Percentiles rank a stretch among this genome's conserved stretches.
Evolutionary conservation across 2,113 vertebrate species (phyloP).

Genomic region (Microtus oregoni): DNA sequence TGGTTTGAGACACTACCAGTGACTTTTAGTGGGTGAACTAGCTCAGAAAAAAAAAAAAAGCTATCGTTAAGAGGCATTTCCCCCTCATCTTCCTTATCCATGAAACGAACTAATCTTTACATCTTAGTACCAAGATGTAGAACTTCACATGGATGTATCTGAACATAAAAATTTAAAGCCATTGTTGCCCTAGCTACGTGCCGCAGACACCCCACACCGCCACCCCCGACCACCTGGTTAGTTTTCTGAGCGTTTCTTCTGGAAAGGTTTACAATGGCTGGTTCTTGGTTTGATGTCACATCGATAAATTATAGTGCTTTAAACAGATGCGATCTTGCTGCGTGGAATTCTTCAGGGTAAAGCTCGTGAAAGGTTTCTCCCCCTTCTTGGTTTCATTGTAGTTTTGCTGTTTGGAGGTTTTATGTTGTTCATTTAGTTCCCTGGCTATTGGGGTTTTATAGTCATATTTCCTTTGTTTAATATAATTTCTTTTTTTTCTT

Average conservation of each 20-base stretch:
- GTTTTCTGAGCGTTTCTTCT: conserved; percentile 78
- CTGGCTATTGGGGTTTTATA: conserved; percentile 83
- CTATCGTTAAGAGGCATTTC: neutral
- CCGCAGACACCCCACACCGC: neutral
- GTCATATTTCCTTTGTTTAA: conserved; percentile 85
- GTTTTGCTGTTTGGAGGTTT: conserved; percentile 84
- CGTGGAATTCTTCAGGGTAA: conserved; percentile 82
- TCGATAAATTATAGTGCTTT: conserved; percentile 83
- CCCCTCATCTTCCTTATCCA: conserved; percentile 39
- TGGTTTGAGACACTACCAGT: conserved; percentile 14
- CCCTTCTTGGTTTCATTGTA: conserved; percentile 78
- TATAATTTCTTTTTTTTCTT: conserved; percentile 84
- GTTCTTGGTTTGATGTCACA: conserved; percentile 80
- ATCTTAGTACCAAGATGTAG: conserved; percentile 61
- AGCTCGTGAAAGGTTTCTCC: conserved; percentile 75
- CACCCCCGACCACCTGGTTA: conserved; percentile 80
- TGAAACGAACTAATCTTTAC: conserved; percentile 59
- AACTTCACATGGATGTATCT: conserved; percentile 74
- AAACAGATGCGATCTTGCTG: conserved; percentile 82
- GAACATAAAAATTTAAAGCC: conserved; percentile 82
- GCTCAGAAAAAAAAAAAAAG: conserved; percentile 21
- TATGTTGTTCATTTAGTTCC: conserved; percentile 85
- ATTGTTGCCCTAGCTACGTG: conserved; percentile 62
- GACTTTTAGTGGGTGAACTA: neutral
- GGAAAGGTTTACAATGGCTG: conserved; percentile 81